Evolutionary conservation across 2,113 vertebrate genomes (phyloP).

Genomic region (Leptobrachium leishanense): DNA sequence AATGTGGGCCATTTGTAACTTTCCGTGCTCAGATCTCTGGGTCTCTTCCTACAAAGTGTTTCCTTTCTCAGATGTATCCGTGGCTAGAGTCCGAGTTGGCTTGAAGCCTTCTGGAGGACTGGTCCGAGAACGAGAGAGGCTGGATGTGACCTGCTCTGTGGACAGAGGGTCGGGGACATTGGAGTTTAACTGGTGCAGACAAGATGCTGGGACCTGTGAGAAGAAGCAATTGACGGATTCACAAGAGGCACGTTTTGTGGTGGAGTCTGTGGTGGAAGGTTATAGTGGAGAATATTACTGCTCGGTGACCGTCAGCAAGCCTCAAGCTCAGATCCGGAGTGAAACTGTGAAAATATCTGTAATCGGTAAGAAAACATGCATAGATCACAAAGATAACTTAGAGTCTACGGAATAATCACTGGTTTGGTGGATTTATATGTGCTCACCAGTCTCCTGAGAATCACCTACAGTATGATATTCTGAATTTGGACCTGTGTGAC

Average conservation of each 20-base stretch:
- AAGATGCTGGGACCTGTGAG: background rate
- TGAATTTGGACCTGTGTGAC: too few species aligned
- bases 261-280: background rate
- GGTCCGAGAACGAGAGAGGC: background rate
- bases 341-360: background rate
- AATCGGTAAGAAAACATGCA: background rate
- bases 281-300: background rate
- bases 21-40: too few species aligned
- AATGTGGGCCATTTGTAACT: too few species aligned
- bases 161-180: conserved; percentile 43
- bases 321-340: background rate
- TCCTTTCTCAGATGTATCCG: too few species aligned
- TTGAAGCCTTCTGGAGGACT: conserved; percentile 3
- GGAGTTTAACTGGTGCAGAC: conserved; percentile 50
- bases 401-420: too few species aligned
- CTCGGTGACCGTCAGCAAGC: background rate
- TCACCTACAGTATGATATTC: too few species aligned
- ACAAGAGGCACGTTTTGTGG: background rate
- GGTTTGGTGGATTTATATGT: too few species aligned
- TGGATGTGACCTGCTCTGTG: conserved; percentile 49
- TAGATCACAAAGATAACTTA: too few species aligned
- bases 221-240: background rate
- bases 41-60: too few species aligned
- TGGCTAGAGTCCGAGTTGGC: conserved; percentile 20
- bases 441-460: too few species aligned